Evolutionary conservation across 2,888 invertebrate species (phyloP).

Genomic region (Yponomeuta evonymella): DNA sequence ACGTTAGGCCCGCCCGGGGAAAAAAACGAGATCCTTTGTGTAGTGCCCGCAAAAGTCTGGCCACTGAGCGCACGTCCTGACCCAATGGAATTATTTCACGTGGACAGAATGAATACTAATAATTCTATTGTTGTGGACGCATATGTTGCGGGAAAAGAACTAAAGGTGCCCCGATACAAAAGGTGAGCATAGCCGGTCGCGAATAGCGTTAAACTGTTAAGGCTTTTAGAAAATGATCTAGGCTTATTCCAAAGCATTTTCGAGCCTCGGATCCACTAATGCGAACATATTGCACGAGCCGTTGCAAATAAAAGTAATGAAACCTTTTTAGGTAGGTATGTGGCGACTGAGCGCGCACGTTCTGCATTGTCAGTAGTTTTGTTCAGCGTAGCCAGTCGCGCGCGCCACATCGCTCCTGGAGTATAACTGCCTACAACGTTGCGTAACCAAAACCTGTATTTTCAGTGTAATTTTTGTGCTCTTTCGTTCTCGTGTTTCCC

Average conservation of each 20-base stretch:
- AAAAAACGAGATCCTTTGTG: constrained; percentile 64
- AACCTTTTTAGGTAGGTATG: no score
- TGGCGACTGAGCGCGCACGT: no score
- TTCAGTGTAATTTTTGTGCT: no score
- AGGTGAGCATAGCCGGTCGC: neutral
- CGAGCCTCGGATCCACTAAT: neutral
- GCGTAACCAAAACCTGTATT: no score
- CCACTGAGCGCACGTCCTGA: constrained; percentile 48
- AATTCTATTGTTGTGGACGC: constrained; percentile 44
- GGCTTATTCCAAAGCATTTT: neutral
- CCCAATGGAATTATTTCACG: constrained; percentile 44
- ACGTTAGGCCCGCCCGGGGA: constrained; percentile 42
- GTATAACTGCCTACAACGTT: no score
- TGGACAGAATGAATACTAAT: constrained; percentile 62
- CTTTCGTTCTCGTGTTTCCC: no score
- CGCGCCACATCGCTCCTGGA: no score
- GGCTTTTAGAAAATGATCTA: neutral
- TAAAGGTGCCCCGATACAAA: neutral
- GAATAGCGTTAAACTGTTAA: neutral
- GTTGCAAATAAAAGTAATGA: no score
- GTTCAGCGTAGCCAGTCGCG: no score
- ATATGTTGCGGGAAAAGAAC: constrained; percentile 6
- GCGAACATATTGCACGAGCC: no score
- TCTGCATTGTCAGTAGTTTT: no score
- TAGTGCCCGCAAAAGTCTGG: constrained; percentile 57